These are phyloP conservation scores for Bombus affinis DNA, from an alignment of 1,140 invertebrate species.

Conservation along the genomic window DNA sequence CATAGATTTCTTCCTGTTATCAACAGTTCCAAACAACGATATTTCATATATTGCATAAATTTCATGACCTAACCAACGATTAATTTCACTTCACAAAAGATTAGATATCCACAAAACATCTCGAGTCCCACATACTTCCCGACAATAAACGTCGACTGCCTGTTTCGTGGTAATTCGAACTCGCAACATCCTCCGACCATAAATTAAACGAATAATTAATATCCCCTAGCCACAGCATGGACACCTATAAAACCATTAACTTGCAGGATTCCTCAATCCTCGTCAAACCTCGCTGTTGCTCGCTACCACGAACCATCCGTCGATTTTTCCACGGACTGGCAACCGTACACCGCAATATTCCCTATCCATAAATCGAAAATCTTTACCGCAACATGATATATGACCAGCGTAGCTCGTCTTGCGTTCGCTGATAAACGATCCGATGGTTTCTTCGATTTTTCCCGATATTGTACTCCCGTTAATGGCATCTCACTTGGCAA, in stretches of 20 bases:
- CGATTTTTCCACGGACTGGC: not conserved
- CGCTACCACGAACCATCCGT: not conserved
- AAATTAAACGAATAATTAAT: constrained; percentile 33
- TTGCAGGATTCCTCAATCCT: constrained; percentile 25
- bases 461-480: constrained; percentile 60
- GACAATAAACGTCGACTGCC: constrained; percentile 6
- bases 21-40: not conserved
- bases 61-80: not conserved
- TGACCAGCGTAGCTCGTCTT: constrained; percentile 39
- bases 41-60: not conserved
- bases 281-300: constrained; percentile 1
- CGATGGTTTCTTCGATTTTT: constrained; percentile 59
- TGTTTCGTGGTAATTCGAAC: not conserved
- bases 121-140: not conserved
- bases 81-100: not conserved
- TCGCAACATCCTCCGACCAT: not conserved
- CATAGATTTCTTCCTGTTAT: not conserved
- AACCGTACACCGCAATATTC: constrained; percentile 10
- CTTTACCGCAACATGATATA: constrained; percentile 50
- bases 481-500: constrained; percentile 63
- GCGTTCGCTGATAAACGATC: constrained; percentile 60
- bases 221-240: not conserved
- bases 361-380: constrained; percentile 50
- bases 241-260: constrained; percentile 33
- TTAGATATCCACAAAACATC: not conserved